phyloP scores from a whole-genome alignment of 2,888 invertebrate species.

The Leucophenga montana region DNA sequence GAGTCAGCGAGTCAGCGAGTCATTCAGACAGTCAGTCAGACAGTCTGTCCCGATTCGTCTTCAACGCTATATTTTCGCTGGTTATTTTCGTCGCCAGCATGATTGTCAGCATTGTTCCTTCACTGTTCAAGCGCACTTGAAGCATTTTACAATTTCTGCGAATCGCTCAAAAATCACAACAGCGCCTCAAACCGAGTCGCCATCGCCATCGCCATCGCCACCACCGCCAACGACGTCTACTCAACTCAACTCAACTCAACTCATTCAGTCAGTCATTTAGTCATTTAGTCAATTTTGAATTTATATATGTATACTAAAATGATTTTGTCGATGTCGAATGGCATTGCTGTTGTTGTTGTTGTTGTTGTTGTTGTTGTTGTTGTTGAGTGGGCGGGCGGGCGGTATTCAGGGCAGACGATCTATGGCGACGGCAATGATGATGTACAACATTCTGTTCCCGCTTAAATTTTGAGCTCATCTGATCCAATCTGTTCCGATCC shows the following conservation, averaged over 20 bases:
- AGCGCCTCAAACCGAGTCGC: background rate
- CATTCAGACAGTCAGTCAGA: background rate
- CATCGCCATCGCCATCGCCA: conserved; percentile 47
- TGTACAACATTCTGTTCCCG: no score
- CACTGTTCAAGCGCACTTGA: background rate
- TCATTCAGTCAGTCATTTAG: conserved; percentile 10
- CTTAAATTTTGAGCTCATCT: no score
- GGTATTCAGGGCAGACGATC: no score
- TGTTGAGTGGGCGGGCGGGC: background rate
- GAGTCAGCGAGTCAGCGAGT: no score
- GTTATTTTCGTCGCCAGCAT: conserved; percentile 7
- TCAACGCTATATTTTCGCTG: background rate
- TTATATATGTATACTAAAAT: no score
- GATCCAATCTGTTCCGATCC: no score
- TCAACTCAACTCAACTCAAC: background rate
- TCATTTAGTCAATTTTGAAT: background rate
- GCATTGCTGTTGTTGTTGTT: background rate
- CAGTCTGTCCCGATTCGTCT: background rate
- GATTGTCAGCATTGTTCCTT: conserved; percentile 9
- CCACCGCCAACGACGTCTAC: conserved; percentile 4
- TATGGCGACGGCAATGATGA: no score
- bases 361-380: background rate
- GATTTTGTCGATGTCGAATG: background rate
- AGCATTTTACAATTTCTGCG: conserved; percentile 21
- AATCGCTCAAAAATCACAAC: conserved; percentile 9